A percentile compares a stretch with the other conserved stretches of the same genome.
Evolutionary conservation across 2,797 vertebrate genomes (phyloP).

Genomic region (Sebastes wilsoni): DNA sequence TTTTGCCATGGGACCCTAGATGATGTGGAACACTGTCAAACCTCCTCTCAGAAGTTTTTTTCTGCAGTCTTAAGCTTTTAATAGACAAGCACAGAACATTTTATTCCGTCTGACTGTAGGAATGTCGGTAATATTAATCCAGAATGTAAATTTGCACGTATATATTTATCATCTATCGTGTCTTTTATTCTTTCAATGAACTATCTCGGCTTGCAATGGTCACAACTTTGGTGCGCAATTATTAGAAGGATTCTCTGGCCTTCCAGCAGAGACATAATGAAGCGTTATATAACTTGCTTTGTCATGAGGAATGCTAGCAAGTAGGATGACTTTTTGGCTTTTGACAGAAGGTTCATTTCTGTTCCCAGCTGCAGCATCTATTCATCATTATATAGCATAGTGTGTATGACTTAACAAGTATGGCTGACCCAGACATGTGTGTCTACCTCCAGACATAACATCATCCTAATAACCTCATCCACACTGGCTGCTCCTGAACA

Average conservation of each 20-base stretch:
- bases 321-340: conserved; percentile 9
- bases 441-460: conserved; percentile 25
- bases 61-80: neutral
- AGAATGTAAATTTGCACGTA: neutral
- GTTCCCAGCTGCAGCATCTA: conserved; percentile 9
- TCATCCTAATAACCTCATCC: conserved; percentile 31
- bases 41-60: conserved; percentile 11
- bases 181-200: neutral
- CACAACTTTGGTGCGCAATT: neutral
- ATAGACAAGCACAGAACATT: neutral
- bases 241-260: neutral
- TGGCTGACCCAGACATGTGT: conserved; percentile 2
- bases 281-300: conserved; percentile 15
- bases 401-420: conserved; percentile 28
- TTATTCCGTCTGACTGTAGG: neutral
- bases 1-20: conserved; percentile 35
- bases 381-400: conserved; percentile 15
- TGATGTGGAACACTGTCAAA: conserved; percentile 43
- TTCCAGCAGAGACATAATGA: conserved; percentile 15
- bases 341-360: conserved; percentile 20
- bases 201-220: neutral
- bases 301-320: neutral
- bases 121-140: neutral
- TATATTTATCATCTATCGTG: neutral
- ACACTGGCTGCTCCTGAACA: neutral